Evolutionary conservation across 2,888 invertebrate species (phyloP).

Genomic region (Cerceris rybyensis): DNA sequence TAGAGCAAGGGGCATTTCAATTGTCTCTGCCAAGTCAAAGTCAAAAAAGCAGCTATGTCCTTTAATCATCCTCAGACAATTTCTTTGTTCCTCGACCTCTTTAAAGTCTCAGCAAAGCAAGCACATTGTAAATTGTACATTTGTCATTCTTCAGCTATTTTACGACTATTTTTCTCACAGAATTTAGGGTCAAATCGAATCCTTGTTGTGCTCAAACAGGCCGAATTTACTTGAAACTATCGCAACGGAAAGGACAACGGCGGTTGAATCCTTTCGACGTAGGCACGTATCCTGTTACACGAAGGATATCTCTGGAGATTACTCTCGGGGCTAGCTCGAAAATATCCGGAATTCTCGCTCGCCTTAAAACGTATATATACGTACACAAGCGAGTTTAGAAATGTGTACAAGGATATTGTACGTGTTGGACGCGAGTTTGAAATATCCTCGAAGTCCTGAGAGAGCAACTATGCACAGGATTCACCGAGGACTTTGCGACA

Average conservation of each 20-base stretch:
- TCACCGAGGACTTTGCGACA: neutral
- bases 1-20: no score
- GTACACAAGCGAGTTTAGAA: no score
- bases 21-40: no score
- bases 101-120: no score
- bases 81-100: no score
- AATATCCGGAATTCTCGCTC: conserved; percentile 9
- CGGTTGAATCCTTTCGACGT: conserved; percentile 7
- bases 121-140: neutral
- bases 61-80: no score
- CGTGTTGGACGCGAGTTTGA: neutral
- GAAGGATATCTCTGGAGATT: conserved; percentile 31
- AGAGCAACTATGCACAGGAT: neutral
- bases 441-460: conserved; percentile 6
- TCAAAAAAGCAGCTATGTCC: no score
- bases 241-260: neutral
- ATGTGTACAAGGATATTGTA: neutral
- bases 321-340: conserved; percentile 27
- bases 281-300: conserved; percentile 35
- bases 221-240: neutral
- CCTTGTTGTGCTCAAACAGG: no score
- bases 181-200: no score
- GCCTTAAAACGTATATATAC: conserved; percentile 2
- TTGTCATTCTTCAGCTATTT: neutral
- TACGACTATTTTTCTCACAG: neutral